A percentile compares a stretch with the other conserved stretches of the same genome.
Evolutionary conservation across 2,797 vertebrate genomes (phyloP).

Genomic region (Podarcis siculus): DNA sequence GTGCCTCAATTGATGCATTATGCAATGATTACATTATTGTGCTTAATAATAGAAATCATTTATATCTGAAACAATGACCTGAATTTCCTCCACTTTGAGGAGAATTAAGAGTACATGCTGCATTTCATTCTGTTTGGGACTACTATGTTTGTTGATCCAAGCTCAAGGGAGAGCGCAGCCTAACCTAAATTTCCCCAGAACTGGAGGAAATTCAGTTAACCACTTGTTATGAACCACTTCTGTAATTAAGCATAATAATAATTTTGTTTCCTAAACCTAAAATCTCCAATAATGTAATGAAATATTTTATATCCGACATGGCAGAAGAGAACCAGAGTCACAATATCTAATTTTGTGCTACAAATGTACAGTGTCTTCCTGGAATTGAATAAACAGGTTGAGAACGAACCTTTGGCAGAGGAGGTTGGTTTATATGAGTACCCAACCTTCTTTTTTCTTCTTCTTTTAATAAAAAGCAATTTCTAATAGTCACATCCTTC

Average conservation of each 20-base stretch:
- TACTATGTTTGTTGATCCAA: conserved; percentile 10
- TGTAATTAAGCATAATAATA: conserved; percentile 24
- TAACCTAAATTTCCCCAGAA: conserved; percentile 28
- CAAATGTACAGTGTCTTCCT: not conserved
- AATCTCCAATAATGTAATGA: conserved; percentile 28
- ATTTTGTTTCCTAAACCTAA: conserved; percentile 29
- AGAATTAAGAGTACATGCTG: not conserved
- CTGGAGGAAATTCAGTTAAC: not conserved
- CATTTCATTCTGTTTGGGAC: not conserved
- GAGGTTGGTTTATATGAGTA: not conserved
- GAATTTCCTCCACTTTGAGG: conserved; percentile 9
- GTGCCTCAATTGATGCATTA: conserved; percentile 7
- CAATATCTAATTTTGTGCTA: not conserved
- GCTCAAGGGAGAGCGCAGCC: conserved; percentile 6
- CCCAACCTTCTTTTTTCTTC: conserved; percentile 11
- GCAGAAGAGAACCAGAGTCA: not conserved
- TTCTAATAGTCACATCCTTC: conserved; percentile 42
- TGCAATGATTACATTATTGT: conserved; percentile 20
- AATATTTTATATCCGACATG: not conserved
- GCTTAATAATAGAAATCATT: conserved; percentile 29
- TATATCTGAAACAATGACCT: conserved; percentile 21
- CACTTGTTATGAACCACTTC: conserved; percentile 17
- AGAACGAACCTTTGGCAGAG: conserved; percentile 5
- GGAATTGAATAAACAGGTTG: conserved; percentile 10
- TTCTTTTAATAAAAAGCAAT: conserved; percentile 20